phyloP scores from a whole-genome alignment of 2,113 vertebrate species.

The Lota lota region DNA sequence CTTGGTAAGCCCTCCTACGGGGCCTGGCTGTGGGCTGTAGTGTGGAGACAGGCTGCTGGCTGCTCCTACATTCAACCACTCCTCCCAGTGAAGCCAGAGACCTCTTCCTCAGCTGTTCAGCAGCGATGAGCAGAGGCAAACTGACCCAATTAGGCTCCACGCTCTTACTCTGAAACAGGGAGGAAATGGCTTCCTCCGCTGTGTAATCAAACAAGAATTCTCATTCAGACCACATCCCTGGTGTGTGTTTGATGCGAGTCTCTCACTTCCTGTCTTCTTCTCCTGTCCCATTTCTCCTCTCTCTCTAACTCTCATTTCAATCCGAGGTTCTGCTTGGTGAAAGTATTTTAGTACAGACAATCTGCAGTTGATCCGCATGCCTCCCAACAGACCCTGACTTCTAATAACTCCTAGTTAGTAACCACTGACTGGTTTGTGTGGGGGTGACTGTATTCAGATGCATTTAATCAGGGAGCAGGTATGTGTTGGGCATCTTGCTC shows the following conservation, averaged over 20 bases:
- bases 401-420: no score
- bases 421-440: no score
- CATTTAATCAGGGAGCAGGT: no score
- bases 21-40: neutral
- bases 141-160: conserved; percentile 57
- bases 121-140: conserved; percentile 34
- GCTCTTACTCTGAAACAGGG: conserved; percentile 40
- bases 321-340: neutral
- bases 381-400: no score
- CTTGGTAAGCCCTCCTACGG: neutral
- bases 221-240: conserved; percentile 55
- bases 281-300: conserved; percentile 31
- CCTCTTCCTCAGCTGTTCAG: conserved; percentile 38
- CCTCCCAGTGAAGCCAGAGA: conserved; percentile 1
- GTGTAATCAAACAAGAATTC: conserved; percentile 50
- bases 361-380: no score
- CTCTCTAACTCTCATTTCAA: neutral
- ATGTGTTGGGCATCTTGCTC: no score
- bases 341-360: no score
- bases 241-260: conserved; percentile 28
- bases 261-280: conserved; percentile 14
- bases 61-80: neutral
- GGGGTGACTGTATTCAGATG: no score
- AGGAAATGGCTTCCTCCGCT: conserved; percentile 47
- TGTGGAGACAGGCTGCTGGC: neutral